These are phyloP conservation scores for Procavia capensis DNA, from an alignment of 2,113 vertebrate genomes.

Conservation along the genomic window DNA sequence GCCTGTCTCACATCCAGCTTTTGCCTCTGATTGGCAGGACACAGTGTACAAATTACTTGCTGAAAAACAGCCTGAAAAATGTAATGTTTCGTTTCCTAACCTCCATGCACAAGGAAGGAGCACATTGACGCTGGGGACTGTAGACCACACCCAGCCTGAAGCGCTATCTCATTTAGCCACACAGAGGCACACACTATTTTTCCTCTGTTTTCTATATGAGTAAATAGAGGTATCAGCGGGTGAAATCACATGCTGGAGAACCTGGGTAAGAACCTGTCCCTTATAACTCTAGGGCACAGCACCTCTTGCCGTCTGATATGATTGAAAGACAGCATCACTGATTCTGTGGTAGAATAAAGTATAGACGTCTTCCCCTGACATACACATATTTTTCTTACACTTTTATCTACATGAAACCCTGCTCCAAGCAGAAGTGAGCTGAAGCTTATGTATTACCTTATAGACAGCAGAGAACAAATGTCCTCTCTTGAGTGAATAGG, in stretches of 20 bases:
- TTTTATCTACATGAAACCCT: background rate
- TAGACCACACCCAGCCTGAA: fast-evolving
- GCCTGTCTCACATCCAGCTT: fast-evolving
- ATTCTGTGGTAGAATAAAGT: background rate
- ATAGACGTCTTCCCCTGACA: fast-evolving
- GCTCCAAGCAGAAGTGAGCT: background rate
- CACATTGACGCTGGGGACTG: background rate
- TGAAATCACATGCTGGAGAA: background rate
- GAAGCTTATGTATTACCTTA: background rate
- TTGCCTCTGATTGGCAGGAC: background rate
- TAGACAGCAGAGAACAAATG: background rate
- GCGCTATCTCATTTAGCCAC: background rate
- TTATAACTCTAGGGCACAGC: background rate
- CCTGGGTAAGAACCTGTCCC: background rate
- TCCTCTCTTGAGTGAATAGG: background rate
- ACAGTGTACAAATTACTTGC: background rate
- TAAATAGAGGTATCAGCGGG: background rate
- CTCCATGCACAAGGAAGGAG: background rate
- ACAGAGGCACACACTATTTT: background rate
- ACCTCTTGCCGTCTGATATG: background rate
- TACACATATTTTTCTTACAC: background rate
- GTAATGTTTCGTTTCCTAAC: background rate
- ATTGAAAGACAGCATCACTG: fast-evolving
- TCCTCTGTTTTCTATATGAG: background rate
- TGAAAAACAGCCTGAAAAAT: background rate